A percentile compares a stretch with the other conserved stretches of the same genome.
Evolutionary conservation across 2,113 vertebrate species (phyloP).

Genomic region (Pelvicachromis taeniatus): DNA sequence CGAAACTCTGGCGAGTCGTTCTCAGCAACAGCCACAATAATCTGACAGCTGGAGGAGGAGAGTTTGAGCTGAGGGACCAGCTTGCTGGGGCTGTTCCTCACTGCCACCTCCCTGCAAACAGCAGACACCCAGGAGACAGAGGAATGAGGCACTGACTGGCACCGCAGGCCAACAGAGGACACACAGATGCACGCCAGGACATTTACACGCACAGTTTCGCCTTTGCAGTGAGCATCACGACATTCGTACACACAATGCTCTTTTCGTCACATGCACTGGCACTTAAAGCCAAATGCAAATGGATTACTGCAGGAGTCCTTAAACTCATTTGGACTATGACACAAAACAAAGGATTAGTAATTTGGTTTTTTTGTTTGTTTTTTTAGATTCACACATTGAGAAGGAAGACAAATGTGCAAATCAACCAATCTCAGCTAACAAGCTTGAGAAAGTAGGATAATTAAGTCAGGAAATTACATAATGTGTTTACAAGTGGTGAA

Average conservation of each 20-base stretch:
- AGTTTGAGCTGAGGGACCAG: constrained; percentile 48
- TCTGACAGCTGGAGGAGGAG: constrained; percentile 48
- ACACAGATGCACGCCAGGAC: background rate
- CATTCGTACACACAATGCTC: background rate
- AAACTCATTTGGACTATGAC: background rate
- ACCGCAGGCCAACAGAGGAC: background rate
- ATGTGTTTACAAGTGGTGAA: background rate
- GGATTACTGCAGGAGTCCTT: background rate
- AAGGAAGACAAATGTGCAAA: background rate
- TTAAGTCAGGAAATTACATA: background rate
- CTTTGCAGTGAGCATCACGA: background rate
- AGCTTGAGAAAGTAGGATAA: background rate
- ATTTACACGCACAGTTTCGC: background rate
- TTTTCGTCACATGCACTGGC: background rate
- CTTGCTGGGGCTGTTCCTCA: constrained; percentile 83
- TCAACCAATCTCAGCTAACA: background rate
- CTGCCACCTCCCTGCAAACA: constrained; percentile 81
- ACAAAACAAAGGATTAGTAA: background rate
- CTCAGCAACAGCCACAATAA: constrained; percentile 81
- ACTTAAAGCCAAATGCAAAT: background rate
- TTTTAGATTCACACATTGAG: background rate
- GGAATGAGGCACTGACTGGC: constrained; percentile 17
- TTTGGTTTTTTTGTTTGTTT: background rate
- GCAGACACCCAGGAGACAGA: background rate
- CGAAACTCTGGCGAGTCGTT: constrained; percentile 86